A percentile compares a stretch with the other conserved stretches of the same genome.
Evolutionary conservation across 2,888 invertebrate genomes (phyloP).

Genomic region (Pristionchus fissidentatus): DNA sequence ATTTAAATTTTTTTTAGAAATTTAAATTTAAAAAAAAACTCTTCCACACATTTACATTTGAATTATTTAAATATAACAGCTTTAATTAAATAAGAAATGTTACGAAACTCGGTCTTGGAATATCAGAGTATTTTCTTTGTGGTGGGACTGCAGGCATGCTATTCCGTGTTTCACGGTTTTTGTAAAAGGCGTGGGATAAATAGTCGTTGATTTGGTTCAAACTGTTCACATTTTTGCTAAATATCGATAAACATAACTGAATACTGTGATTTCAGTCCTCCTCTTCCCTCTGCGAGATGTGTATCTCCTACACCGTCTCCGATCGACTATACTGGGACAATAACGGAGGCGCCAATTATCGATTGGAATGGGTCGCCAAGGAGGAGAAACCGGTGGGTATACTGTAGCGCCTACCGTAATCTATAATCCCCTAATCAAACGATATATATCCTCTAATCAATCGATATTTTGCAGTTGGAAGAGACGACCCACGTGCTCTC

Average conservation of each 20-base stretch:
- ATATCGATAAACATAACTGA: neutral
- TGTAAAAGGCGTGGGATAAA: neutral
- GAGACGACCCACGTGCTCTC: slow-evolving; percentile 16
- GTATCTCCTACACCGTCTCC: slow-evolving; percentile 55
- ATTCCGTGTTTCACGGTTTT: too few relatives aligned
- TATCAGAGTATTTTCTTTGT: too few relatives aligned
- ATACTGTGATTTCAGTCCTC: neutral
- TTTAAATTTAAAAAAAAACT: neutral
- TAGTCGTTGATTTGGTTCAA: neutral
- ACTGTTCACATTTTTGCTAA: neutral
- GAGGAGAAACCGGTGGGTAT: slow-evolving; percentile 31
- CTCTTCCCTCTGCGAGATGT: slow-evolving; percentile 55
- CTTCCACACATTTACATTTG: neutral
- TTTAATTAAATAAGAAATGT: neutral
- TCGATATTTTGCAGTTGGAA: neutral
- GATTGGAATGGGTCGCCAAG: slow-evolving; percentile 42
- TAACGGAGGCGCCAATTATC: slow-evolving; percentile 59
- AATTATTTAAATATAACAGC: neutral
- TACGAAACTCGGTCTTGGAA: too few relatives aligned
- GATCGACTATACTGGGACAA: slow-evolving; percentile 60
- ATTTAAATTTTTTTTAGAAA: neutral
- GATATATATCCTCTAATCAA: neutral
- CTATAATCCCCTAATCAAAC: neutral
- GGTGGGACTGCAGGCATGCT: too few relatives aligned
- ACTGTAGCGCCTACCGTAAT: neutral